Evolutionary conservation across 2,888 invertebrate species (phyloP).

Genomic region (Platerodrilus igneus): DNA sequence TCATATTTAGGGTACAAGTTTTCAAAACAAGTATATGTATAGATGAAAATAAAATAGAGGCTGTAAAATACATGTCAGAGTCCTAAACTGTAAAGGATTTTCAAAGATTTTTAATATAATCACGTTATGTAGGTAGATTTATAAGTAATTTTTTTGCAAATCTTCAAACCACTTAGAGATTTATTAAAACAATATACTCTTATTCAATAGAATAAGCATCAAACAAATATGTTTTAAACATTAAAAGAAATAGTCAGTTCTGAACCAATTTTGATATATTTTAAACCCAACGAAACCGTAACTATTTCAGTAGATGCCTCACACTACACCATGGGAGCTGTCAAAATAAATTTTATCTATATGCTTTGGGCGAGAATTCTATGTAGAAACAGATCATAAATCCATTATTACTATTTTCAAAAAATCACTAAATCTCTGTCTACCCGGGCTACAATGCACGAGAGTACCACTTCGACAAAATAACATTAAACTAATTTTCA

Average conservation of each 20-base stretch:
- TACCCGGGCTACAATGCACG: too few relatives aligned
- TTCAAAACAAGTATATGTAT: constrained; percentile 17
- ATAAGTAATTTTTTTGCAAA: constrained; percentile 11
- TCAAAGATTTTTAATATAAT: constrained; percentile 27
- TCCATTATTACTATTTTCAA: constrained; percentile 13
- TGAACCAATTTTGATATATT: constrained; percentile 6
- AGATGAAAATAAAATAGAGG: constrained; percentile 21
- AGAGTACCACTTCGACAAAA: too few relatives aligned
- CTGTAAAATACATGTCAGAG: constrained; percentile 19
- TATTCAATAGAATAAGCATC: constrained; percentile 4
- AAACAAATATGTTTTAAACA: too few relatives aligned
- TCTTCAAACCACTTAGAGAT: constrained; percentile 10
- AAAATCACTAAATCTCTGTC: too few relatives aligned
- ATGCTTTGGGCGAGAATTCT: constrained; percentile 29
- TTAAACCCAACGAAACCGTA: constrained; percentile 6
- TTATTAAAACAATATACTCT: constrained; percentile 1
- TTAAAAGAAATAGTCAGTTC: constrained; percentile 1
- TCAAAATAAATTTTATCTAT: constrained; percentile 36
- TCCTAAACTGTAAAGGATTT: constrained; percentile 26
- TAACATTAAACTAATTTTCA: constrained; percentile 5
- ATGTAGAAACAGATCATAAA: constrained; percentile 23
- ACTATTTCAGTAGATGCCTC: constrained; percentile 14
- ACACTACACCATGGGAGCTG: constrained; percentile 30
- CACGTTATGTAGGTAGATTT: constrained; percentile 23
- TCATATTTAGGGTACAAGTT: constrained; percentile 18